Base-by-base conservation (phyloP, 2,113 vertebrate species). In the Larimichthys polyactis region DNA sequence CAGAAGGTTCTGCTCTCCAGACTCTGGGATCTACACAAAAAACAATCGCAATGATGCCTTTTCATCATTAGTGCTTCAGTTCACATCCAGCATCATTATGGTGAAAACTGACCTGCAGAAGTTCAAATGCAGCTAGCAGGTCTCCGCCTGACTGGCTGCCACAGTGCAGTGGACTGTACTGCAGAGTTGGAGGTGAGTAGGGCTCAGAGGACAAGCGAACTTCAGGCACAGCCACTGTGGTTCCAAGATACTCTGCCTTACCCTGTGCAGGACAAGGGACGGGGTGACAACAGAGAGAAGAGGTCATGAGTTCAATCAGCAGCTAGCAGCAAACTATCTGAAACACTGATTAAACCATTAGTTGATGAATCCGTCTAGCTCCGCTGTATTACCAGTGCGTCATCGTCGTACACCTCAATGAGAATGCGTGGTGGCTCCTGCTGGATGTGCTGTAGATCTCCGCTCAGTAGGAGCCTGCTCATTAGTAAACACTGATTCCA, bases 401-500 rank as follows among this genome's bases (percentile, higher is more conserved):
- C 98, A 0, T 98, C 97, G 74, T 99, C 98, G 0, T 99, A 99
- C 1, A 99, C 95, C 90, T 99, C 98, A 0, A 99, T 93, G 81
- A 98, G 91, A 0, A 99, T 75, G 0, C 93, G 89, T 0, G 98
- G 97, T 0, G 98, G 97, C 62, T 97, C 96, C 60, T 94, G 79
- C 5, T 81, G 75, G 0, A 99, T 91, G 76, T 96, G 94, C 65
- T 83, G 92, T 69, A 94, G 91, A 48, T 96, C 95, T 0, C 98
- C 98, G 0, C 94, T 89, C 52, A 99, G 91, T 57, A 88, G 63
- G 64, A 99, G 8, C 9, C 71, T 92, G 36, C 93, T 94, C 91
- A 98, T 97, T 8, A 94, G 88, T 69, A 99, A 85, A 93, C 95
- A 97, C 93, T 99, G 98, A 84, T 99, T 98, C 98, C 98, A 99